Evolutionary conservation across 1,140 invertebrate species (phyloP).

Genomic region (Aphelinus certus): DNA sequence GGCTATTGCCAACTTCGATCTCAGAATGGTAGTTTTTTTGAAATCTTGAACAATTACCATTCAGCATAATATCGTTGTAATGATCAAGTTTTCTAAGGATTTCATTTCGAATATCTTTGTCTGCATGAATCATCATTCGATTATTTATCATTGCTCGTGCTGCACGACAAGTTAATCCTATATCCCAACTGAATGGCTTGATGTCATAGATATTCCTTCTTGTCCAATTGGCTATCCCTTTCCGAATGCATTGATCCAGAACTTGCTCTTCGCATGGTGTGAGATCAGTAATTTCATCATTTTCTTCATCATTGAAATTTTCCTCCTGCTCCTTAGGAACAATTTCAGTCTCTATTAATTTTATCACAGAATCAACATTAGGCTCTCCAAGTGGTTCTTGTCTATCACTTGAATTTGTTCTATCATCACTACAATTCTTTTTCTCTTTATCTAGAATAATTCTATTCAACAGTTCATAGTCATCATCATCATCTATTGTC

Average conservation of each 20-base stretch:
- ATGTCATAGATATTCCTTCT: conserved; percentile 29
- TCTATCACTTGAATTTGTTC: not conserved
- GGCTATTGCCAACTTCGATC: not conserved
- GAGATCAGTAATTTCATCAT: conserved; percentile 31
- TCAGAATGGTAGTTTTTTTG: not conserved
- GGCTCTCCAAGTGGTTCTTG: conserved; percentile 11
- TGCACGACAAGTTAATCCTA: conserved; percentile 31
- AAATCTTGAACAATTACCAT: conserved; percentile 10
- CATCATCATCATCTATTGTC: conserved; percentile 72
- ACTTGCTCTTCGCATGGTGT: conserved; percentile 74
- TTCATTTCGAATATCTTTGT: conserved; percentile 13
- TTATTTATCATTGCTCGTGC: conserved; percentile 22
- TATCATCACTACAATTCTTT: not conserved
- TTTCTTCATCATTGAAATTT: conserved; percentile 17
- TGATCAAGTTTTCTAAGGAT: not conserved
- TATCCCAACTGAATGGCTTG: conserved; percentile 36
- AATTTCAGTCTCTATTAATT: conserved; percentile 38
- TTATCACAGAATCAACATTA: not conserved
- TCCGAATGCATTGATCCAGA: conserved; percentile 81
- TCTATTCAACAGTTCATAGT: conserved; percentile 31
- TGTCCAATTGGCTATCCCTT: conserved; percentile 73
- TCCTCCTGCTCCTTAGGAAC: conserved; percentile 11
- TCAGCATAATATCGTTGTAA: not conserved
- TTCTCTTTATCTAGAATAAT: conserved; percentile 33
- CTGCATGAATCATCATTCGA: conserved; percentile 19